Base-by-base conservation (phyloP, 2,113 vertebrate genomes). In the Chunga burmeisteri region DNA sequence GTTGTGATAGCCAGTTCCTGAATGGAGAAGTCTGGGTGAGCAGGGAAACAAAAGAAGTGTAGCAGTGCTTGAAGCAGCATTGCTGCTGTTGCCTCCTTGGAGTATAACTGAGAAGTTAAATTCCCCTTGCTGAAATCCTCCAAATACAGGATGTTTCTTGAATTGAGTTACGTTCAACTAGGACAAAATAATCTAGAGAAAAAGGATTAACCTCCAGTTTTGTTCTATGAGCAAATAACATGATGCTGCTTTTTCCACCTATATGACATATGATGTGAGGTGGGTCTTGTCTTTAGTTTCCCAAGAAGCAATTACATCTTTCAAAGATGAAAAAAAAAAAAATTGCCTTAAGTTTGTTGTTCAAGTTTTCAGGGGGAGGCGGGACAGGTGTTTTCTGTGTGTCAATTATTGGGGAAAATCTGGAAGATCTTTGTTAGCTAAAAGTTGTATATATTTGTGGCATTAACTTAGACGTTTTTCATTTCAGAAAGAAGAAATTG, bases 401-500 rank as follows among this genome's bases (percentile, higher is more conserved):
- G 18, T 77, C 44, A 65, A 40, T 47, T 55, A 25, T 44, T 65
- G n/a, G 22, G 29, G 14, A 49, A 72, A 55, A 59, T 7, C 27
- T 56, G 46, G 42, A 38, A 87, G n/a, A 40, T 42, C 10, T 29
- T 68, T 20, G 6, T 52, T 36, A 13, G 16, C 9, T 56, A 44
- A 42, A 74, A 29, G 3, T 13, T 29, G 4, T 32, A 17, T 56
- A 3, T 68, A 47, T 63, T 59, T 93, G 22, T 96, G 32, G 0
- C 25, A n/a, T 38, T 95, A 46, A 97, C 32, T 20, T 49, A 7
- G 3, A 3, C 5, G 9, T 90, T 94, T 97, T 85, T 73, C 67
- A 7, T 98, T 98, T 95, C 97, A 98, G 98, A 97, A 92, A 84
- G 94, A 93, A 72, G 84, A 92, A 75, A 70, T 74, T n/a, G 84